phyloP scores from a whole-genome alignment of 2,888 invertebrate species.

The Brachyptera risi region DNA sequence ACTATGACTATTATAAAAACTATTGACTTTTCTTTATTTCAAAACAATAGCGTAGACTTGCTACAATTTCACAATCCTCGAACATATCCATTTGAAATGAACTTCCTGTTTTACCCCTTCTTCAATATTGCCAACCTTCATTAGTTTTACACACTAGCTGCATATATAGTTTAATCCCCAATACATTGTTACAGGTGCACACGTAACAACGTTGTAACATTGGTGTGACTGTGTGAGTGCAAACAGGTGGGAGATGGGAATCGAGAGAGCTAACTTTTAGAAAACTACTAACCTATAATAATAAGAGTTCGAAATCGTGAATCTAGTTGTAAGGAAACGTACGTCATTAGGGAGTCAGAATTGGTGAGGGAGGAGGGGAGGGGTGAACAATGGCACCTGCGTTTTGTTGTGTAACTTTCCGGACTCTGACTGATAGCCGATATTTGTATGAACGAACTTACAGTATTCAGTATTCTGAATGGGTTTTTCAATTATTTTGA shows the following conservation, averaged over 20 bases:
- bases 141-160: slow-evolving; percentile 4
- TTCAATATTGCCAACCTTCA: slow-evolving; percentile 3
- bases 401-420: background rate
- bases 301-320: background rate
- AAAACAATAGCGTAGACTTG: too few species aligned
- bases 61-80: too few species aligned
- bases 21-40: too few species aligned
- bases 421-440: too few species aligned
- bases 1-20: too few species aligned
- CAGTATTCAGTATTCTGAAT: too few species aligned
- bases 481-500: background rate
- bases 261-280: background rate
- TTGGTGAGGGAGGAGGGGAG: background rate
- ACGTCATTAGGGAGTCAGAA: background rate
- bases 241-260: background rate
- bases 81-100: too few species aligned
- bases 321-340: slow-evolving; percentile 13
- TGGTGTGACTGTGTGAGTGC: background rate
- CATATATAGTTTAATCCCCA: background rate
- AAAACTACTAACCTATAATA: background rate
- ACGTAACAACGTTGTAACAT: background rate
- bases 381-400: background rate
- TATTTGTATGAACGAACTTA: too few species aligned
- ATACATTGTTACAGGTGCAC: slow-evolving; percentile 1
- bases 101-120: too few species aligned